phyloP scores from a whole-genome alignment of 2,797 vertebrate species.

The Phalloptychus januarius region DNA sequence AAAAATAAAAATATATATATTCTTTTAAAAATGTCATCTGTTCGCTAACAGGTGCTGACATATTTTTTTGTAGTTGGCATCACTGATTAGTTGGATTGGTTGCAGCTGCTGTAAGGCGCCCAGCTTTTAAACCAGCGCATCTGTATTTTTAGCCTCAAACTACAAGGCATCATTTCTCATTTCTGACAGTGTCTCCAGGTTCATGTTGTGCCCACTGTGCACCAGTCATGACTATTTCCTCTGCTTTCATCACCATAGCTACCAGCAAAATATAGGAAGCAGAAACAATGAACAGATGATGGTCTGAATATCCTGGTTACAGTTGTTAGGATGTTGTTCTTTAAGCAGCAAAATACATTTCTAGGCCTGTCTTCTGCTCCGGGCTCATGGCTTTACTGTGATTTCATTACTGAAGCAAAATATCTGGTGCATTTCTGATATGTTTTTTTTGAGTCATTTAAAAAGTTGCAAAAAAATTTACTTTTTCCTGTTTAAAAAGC shows the following conservation, averaged over 20 bases:
- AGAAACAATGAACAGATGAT: slow-evolving; percentile 74
- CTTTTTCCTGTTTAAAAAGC: not conserved
- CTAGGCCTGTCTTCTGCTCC: not conserved
- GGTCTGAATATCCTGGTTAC: slow-evolving; percentile 70
- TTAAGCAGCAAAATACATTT: slow-evolving; percentile 23
- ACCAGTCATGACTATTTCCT: slow-evolving; percentile 52
- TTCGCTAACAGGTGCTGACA: not conserved
- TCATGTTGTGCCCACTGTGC: slow-evolving; percentile 26
- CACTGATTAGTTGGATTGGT: not conserved
- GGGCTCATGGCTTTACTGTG: not conserved
- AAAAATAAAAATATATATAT: rapidly evolving
- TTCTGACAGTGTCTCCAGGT: slow-evolving; percentile 24
- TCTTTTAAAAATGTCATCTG: not conserved
- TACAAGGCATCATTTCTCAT: slow-evolving; percentile 23
- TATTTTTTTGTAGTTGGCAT: not conserved
- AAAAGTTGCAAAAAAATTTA: not conserved
- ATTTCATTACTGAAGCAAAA: not conserved
- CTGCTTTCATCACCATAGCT: slow-evolving; percentile 66
- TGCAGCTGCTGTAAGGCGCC: not conserved
- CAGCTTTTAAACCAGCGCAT: slow-evolving; percentile 12
- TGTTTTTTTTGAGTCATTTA: not conserved
- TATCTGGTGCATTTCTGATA: not conserved
- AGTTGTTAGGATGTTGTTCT: slow-evolving; percentile 38
- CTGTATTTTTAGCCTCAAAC: slow-evolving; percentile 16
- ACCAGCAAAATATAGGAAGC: slow-evolving; percentile 75